phyloP scores from a whole-genome alignment of 2,113 vertebrate species.

The Heptranchias perlo region DNA sequence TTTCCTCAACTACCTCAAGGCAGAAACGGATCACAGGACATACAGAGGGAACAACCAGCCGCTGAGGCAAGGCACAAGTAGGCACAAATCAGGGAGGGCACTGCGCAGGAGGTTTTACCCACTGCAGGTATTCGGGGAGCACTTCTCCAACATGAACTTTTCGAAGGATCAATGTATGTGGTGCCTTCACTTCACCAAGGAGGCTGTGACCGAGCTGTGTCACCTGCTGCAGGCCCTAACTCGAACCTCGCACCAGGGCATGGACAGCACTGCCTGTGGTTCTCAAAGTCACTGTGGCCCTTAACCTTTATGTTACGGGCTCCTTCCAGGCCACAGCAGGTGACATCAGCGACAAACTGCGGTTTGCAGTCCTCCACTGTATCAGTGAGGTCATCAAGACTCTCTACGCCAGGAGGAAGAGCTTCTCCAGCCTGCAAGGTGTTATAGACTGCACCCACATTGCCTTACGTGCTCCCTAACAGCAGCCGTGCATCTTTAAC shows the following conservation, averaged over 20 bases:
- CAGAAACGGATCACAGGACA: neutral
- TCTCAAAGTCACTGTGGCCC: neutral
- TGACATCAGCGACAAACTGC: neutral
- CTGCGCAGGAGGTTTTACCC: neutral
- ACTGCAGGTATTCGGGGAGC: neutral
- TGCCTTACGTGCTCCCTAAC: too few species aligned
- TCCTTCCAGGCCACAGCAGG: neutral
- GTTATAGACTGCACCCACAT: too few species aligned
- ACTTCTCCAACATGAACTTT: neutral
- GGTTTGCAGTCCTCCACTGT: too few species aligned
- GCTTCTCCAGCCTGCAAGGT: too few species aligned
- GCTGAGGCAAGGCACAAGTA: neutral
- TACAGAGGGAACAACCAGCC: neutral
- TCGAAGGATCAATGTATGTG: neutral
- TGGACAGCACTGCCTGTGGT: neutral
- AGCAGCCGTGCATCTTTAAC: too few species aligned
- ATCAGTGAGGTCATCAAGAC: too few species aligned
- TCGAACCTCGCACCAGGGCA: neutral
- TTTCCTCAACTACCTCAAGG: neutral
- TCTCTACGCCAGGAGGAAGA: too few species aligned
- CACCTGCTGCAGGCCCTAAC: neutral
- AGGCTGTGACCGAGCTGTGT: neutral
- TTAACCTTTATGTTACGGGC: neutral
- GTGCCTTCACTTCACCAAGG: neutral
- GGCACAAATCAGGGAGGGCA: neutral